Conservation (phyloP, 1,140 invertebrate species). For the Brachystomella parvula region DNA sequence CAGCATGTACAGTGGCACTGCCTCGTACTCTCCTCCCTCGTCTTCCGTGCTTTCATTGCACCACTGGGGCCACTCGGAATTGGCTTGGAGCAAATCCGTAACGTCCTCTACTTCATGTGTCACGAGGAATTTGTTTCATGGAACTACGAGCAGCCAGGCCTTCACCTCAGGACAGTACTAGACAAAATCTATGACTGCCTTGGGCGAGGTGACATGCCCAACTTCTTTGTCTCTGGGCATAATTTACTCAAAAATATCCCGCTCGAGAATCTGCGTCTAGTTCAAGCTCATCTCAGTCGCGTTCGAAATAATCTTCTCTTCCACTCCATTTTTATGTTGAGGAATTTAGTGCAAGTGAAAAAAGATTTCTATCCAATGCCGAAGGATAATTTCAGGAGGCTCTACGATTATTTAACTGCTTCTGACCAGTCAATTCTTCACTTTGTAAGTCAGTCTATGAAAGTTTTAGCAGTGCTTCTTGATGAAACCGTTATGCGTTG, state of each 20-base stretch:
- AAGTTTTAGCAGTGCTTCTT: not conserved
- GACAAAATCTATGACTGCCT: slow-evolving; percentile 46
- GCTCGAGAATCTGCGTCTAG: slow-evolving; percentile 51
- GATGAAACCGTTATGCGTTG: not conserved
- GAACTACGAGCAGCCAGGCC: slow-evolving; percentile 60
- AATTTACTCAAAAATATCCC: slow-evolving; percentile 65
- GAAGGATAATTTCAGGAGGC: slow-evolving; percentile 47
- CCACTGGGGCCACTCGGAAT: slow-evolving; percentile 42
- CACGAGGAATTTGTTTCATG: slow-evolving; percentile 58
- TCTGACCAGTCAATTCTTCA: not conserved
- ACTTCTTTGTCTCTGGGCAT: slow-evolving; percentile 62
- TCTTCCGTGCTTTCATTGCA: slow-evolving; percentile 56
- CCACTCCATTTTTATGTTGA: slow-evolving; percentile 56
- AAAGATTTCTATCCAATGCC: slow-evolving; percentile 57
- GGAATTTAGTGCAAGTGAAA: slow-evolving; percentile 50
- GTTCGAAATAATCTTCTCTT: slow-evolving; percentile 61
- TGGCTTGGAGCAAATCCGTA: slow-evolving; percentile 55
- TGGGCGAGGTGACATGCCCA: slow-evolving; percentile 51
- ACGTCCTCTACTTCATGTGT: slow-evolving; percentile 67
- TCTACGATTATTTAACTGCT: slow-evolving; percentile 54
- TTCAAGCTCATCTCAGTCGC: slow-evolving; percentile 57
- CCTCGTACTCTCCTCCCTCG: slow-evolving; percentile 21
- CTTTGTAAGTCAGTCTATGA: not conserved
- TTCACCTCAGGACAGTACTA: slow-evolving; percentile 56
- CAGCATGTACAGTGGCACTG: slow-evolving; percentile 23